Conservation (phyloP, 2,797 vertebrate species). For the Microtus agrestis region DNA sequence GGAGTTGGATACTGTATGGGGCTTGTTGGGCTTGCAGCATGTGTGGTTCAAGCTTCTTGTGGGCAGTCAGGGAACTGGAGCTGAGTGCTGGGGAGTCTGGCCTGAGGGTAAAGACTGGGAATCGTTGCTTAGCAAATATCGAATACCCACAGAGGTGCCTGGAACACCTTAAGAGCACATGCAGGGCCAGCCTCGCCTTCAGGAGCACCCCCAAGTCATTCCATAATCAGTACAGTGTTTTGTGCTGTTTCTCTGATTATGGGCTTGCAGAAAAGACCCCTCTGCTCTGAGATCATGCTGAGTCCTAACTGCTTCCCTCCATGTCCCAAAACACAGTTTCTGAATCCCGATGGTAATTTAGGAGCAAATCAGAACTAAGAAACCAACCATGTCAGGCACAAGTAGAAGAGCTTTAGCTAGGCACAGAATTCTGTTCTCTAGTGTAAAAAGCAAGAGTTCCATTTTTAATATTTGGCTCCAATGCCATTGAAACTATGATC, state of each 20-base stretch:
- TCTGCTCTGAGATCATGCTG: neutral
- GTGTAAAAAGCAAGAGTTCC: slow-evolving; percentile 1
- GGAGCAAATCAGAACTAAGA: neutral
- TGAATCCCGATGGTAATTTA: neutral
- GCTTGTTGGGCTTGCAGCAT: neutral
- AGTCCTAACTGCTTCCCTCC: neutral
- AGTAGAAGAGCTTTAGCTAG: neutral
- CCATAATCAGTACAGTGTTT: neutral
- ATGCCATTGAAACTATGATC: neutral
- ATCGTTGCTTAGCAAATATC: neutral
- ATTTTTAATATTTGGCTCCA: slow-evolving; percentile 22
- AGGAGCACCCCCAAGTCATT: neutral
- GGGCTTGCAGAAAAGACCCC: neutral
- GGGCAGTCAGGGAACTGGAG: neutral
- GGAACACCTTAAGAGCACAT: neutral
- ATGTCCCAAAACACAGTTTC: neutral
- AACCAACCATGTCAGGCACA: neutral
- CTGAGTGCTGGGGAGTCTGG: neutral
- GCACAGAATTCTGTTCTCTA: neutral
- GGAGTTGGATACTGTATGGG: neutral
- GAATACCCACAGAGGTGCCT: neutral
- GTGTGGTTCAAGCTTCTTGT: neutral
- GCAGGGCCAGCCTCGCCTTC: neutral
- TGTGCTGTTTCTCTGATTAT: neutral
- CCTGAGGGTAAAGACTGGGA: neutral